Evolutionary conservation across 2,888 invertebrate genomes (phyloP), one percentile per base, ranked within the genome.

Genomic region (Platycheirus rosarum): DNA sequence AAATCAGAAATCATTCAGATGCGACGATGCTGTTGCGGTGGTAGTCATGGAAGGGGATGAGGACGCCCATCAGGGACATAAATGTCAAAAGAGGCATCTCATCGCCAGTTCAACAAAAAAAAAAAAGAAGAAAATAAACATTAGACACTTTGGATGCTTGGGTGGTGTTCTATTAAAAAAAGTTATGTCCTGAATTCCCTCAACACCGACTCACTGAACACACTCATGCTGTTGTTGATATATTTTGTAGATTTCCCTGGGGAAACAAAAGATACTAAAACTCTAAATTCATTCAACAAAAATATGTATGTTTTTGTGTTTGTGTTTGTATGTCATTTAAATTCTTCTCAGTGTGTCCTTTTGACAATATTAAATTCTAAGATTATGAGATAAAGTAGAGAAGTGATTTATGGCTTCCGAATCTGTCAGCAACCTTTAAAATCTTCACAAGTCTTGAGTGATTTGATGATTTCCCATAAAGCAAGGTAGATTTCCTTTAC

Each of bases 1-100:
- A 68, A 77, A 82, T 76, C 71, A 68, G 53, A 77, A 68, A 82
- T 82, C 82, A 82, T 77, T 71, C 82, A 80, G 80, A 80, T 70
- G 35, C 5, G 44, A 37, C 63, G 60, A 37, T n/a, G 16, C 32
- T 11, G 29, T 23, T 29, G 60, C 18, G 26, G 11, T 29, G n/a
- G 42, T 26, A 18, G 18, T 5, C 2, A 7, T 8, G 14, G 35
- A 8, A n/a, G 8, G 23, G 44, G 42, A 74, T 26, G 29, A 32
- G 8, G 29, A 65, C 35, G 55, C 68, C 32, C 13, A 51, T 35
- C 55, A 44, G 70, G 40, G 60, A 70, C 62, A 48, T 60, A 49
- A 70, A 71, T 66, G 80, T 76, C 80, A 75, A 70, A 79, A 63
- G 70, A 55, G 66, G 26, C 62, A 48, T 70, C 44, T 60, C 80